Conservation (phyloP, 53 echinoderm and acorn worm genomes). For the Glandiceps talaboti region DNA sequence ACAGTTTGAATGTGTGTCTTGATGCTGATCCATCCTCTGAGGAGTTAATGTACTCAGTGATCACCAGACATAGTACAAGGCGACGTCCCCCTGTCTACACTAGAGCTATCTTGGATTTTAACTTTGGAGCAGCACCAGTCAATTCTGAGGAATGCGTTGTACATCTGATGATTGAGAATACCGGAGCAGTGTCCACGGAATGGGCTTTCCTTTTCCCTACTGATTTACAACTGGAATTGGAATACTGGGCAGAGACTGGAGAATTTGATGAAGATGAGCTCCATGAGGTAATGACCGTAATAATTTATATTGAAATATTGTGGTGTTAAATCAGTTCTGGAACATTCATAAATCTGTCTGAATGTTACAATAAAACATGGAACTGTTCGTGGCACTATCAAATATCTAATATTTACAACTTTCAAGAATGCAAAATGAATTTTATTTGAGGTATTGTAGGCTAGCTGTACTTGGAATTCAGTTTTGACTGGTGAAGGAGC, state of each 20-base stretch:
- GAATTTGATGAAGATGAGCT: slow-evolving; percentile 94
- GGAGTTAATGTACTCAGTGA: slow-evolving; percentile 61
- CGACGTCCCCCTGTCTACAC: slow-evolving; percentile 52
- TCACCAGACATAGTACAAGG: slow-evolving; percentile 73
- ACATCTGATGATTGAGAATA: slow-evolving; percentile 94
- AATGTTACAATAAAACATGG: no score
- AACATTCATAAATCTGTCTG: no score
- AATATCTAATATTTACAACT: no score
- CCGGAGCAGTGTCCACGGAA: slow-evolving; percentile 75
- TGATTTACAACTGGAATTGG: slow-evolving; percentile 89
- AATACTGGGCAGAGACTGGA: slow-evolving; percentile 98
- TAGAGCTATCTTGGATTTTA: slow-evolving; percentile 77
- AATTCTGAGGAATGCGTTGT: slow-evolving; percentile 56
- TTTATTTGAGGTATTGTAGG: no score
- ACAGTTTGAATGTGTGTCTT: slow-evolving; percentile 56
- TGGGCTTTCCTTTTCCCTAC: slow-evolving; percentile 87
- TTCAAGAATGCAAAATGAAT: no score
- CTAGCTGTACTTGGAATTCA: no score
- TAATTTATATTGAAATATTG: no score
- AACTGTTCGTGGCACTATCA: no score
- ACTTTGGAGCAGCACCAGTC: slow-evolving; percentile 85
- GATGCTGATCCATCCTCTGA: slow-evolving; percentile 72
- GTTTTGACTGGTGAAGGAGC: no score
- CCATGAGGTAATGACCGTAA: slow-evolving; percentile 95
- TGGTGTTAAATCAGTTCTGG: no score